Conservation (phyloP, 2,113 vertebrate species). For the Phainopepla nitens region DNA sequence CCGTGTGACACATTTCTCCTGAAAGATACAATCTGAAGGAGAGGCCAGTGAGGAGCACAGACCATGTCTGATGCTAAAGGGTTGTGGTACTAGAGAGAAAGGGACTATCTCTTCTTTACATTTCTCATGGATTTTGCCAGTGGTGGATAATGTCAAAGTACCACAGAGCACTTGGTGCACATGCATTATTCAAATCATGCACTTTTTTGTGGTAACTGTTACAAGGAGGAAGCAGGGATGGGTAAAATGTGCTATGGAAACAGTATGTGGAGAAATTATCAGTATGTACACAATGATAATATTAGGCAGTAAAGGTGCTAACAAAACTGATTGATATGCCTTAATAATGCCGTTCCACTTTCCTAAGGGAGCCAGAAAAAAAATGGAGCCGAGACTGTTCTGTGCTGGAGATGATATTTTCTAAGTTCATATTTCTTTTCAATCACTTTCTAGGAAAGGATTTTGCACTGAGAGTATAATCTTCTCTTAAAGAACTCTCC, state of each 20-base stretch:
- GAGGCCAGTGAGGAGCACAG: not conserved
- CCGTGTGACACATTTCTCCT: not conserved
- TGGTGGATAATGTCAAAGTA: not conserved
- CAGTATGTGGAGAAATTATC: not conserved
- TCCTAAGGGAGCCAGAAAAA: constrained; percentile 9
- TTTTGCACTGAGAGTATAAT: not conserved
- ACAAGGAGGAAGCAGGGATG: not conserved
- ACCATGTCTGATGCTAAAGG: not conserved
- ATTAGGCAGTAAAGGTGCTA: constrained; percentile 29
- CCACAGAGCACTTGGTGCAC: not conserved
- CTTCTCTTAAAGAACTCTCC: not conserved
- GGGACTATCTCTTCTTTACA: not conserved
- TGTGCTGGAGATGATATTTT: not conserved
- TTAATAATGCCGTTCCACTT: constrained; percentile 24
- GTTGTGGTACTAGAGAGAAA: not conserved
- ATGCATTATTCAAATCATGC: constrained; percentile 9
- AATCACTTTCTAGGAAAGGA: constrained; percentile 32
- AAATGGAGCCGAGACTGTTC: not conserved
- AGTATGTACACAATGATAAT: not conserved
- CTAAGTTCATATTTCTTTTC: constrained; percentile 6
- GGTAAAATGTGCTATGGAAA: not conserved
- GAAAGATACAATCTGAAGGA: not conserved
- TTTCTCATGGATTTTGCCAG: not conserved
- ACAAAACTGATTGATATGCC: constrained; percentile 18
- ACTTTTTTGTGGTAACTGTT: not conserved